Conservation (phyloP, 2,113 vertebrate species). For the Hystrix brachyura region DNA sequence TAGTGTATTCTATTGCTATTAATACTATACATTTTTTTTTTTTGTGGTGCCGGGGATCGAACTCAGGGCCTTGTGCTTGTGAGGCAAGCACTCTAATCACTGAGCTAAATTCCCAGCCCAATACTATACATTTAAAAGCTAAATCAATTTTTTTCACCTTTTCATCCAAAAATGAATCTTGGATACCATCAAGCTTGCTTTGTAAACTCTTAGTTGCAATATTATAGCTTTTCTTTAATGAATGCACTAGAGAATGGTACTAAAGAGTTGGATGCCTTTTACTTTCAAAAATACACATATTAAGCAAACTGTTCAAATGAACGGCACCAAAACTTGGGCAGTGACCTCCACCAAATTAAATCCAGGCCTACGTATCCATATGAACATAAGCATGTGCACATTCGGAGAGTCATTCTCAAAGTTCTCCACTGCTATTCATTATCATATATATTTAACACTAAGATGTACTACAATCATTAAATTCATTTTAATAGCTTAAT, state of each 20-base stretch:
- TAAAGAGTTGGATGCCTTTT: not conserved
- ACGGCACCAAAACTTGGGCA: not conserved
- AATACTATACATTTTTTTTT: constrained; percentile 39
- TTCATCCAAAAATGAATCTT: not conserved
- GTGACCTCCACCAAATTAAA: constrained; percentile 19
- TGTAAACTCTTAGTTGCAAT: not conserved
- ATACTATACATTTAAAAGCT: constrained; percentile 41
- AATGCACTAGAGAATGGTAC: not conserved
- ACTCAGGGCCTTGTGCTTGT: too few species aligned
- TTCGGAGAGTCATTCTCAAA: constrained; percentile 3
- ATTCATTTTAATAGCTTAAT: constrained; percentile 36
- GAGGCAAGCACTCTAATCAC: too few species aligned
- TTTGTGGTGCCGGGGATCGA: too few species aligned
- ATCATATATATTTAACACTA: constrained; percentile 44
- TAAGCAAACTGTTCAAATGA: constrained; percentile 30
- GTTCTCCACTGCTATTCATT: not conserved
- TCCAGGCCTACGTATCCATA: not conserved
- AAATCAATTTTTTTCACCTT: not conserved
- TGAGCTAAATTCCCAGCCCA: too few species aligned
- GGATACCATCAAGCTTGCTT: not conserved
- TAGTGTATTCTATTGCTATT: not conserved
- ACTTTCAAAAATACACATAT: not conserved
- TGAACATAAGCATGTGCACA: not conserved
- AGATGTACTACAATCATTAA: constrained; percentile 12
- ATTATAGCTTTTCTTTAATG: constrained; percentile 10